Base-by-base conservation (phyloP, 1,140 invertebrate species). In the Drosophila serrata region DNA sequence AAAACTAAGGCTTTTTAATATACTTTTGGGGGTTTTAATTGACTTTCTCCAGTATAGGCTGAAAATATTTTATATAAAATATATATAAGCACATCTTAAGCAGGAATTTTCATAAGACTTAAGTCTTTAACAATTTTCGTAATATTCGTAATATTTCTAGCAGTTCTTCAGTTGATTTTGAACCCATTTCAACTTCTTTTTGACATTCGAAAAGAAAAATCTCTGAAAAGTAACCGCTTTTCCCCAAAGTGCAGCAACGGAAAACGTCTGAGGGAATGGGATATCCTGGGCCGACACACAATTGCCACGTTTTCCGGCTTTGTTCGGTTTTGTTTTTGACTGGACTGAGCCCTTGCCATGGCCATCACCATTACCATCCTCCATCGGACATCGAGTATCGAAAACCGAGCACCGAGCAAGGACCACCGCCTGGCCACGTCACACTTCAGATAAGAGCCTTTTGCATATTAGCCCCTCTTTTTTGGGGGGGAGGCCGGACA, bases 251-350 rank as follows among this genome's bases (percentile, higher is more conserved):
- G 58, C 42, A 35, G 3, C n/a, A 9, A n/a, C 19, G 22, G 7
- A 62, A 59, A 40, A 48, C 6, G 13, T 19, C 3, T 5, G 5
- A 22, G 68, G 29, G 35, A n/a, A 19, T 35, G 22, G 42, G 31
- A 75, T 51, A 46, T 63, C 40, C 29, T 62, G 42, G 63, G 11
- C 40, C 19, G 39, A 60, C 49, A 77, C 73, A 77, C 74, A 77
- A 77, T 77, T 77, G 75, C 75, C 74, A 77, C 75, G 75, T 78
- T 77, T 77, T 77, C 74, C 75, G 75, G 74, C 62, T 69, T 69
- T 68, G 63, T 68, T 48, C 62, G 65, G 65, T 62, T 69, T 69
- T 68, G 46, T 55, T 69, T 69, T 69, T 51, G 65, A 35, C 65
- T 53, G 62, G 40, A 63, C 62, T 42, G 27, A 64, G 11, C 13